A percentile compares a stretch with the other conserved stretches of the same genome.
phyloP scores from a whole-genome alignment of 2,113 vertebrate genomes.

The Hemibates koningsi region DNA sequence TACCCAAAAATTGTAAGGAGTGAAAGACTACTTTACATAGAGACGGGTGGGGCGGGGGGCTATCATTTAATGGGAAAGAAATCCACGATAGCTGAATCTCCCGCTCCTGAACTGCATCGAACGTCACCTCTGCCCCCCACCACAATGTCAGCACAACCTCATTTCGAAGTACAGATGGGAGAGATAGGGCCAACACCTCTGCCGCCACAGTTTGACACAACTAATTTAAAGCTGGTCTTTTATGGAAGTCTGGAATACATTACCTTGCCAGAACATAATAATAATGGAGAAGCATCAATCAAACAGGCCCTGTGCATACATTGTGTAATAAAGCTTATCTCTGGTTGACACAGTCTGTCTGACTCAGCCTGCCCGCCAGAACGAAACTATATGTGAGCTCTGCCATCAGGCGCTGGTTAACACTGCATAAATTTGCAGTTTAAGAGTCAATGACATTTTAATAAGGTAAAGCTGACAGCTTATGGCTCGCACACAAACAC shows the following conservation, averaged over 20 bases:
- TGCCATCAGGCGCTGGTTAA: conserved; percentile 63
- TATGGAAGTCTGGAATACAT: conserved; percentile 64
- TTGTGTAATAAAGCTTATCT: conserved; percentile 76
- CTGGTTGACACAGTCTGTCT: conserved; percentile 66
- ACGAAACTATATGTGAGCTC: conserved; percentile 29
- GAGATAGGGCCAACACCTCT: conserved; percentile 53
- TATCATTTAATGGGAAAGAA: conserved; percentile 46
- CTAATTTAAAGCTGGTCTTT: conserved; percentile 68
- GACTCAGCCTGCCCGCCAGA: conserved; percentile 51
- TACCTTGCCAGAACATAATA: conserved; percentile 59
- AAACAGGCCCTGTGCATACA: conserved; percentile 52
- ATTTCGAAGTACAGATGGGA: conserved; percentile 62
- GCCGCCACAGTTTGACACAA: conserved; percentile 64
- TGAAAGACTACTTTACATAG: background rate
- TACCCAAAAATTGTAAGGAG: background rate
- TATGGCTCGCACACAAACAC: conserved; percentile 53
- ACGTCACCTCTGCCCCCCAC: background rate
- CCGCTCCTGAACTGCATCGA: background rate
- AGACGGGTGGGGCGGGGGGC: background rate
- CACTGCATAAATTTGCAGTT: conserved; percentile 71
- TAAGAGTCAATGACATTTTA: conserved; percentile 73
- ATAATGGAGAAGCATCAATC: conserved; percentile 74
- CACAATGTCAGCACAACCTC: conserved; percentile 53
- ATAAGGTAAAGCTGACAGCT: conserved; percentile 69
- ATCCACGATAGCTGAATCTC: background rate